Evolutionary conservation across 2,113 vertebrate species (phyloP), one percentile per base, ranked within the genome.

Genomic region (Excalfactoria chinensis): DNA sequence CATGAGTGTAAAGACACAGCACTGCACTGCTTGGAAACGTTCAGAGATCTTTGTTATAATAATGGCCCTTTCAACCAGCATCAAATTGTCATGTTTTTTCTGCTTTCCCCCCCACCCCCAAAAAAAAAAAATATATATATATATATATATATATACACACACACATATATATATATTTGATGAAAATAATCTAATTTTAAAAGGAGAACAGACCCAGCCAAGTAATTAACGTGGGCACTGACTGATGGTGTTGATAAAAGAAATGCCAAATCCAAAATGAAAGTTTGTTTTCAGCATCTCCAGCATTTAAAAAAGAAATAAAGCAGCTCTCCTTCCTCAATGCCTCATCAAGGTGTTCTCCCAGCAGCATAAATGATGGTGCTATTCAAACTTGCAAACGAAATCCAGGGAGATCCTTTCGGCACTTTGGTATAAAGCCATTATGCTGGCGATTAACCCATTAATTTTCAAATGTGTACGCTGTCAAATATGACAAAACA

Each of bases 371-470:
- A 73, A 23, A 94, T 58, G 84, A 93, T 90, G 92, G 55, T 46
- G 68, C 46, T 79, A 93, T 79, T 85, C 67, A 73, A 44, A 9
- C 28, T 83, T 37, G 22, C 34, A 63, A 67, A 72, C 40, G 48
- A 82, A 70, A 87, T 48, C 28, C 23, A 25, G 68, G 74, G 59
- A 40, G 84, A 80, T 89, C 68, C 64, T 79, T 71, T 26, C 15
- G 86, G 93, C 59, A 1, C 6, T 93, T 93, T 35, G 3, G 73
- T 90, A 16, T 83, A 82, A 79, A 92, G 84, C 53, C 90, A 93
- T 90, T 40, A 59, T 34, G 91, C 71, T 46, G 94, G 95, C 93
- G 95, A 95, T 95, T 56, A 93, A 89, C 91, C 71, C 91, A 51
- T 94, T 93, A 70, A 63, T 96, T 94, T 87, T 67, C 89, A n/a